Conservation (phyloP, 2,113 vertebrate genomes). For the Chlamydotis undulata region DNA sequence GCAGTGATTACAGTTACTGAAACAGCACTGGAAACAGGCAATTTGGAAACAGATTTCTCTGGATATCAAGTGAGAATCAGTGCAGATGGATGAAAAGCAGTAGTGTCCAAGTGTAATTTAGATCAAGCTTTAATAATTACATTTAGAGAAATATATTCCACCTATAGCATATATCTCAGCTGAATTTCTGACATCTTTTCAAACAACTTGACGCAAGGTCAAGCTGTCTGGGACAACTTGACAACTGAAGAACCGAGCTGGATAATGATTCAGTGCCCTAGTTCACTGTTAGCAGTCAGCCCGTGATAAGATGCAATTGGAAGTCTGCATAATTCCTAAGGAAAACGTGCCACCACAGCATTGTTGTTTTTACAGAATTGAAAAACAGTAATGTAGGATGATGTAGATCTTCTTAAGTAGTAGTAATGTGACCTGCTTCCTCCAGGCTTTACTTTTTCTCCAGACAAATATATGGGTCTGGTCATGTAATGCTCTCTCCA, state of each 20-base stretch:
- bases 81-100: not conserved
- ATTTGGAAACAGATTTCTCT: not conserved
- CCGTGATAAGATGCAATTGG: not conserved
- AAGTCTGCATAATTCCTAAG: not conserved
- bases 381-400: not conserved
- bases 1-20: not conserved
- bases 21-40: not conserved
- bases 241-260: not conserved
- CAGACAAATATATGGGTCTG: not conserved
- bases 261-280: not conserved
- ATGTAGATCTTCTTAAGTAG: not conserved
- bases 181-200: not conserved
- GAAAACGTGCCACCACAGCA: not conserved
- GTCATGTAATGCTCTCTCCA: not conserved
- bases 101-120: not conserved
- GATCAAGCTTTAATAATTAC: not conserved
- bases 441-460: not conserved
- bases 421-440: not conserved
- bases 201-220: not conserved
- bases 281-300: not conserved
- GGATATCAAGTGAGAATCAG: not conserved
- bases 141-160: not conserved
- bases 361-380: not conserved
- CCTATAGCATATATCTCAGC: not conserved
- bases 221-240: not conserved